Conservation (phyloP, 2,113 vertebrate species). For the Phylloscopus trochilus region DNA sequence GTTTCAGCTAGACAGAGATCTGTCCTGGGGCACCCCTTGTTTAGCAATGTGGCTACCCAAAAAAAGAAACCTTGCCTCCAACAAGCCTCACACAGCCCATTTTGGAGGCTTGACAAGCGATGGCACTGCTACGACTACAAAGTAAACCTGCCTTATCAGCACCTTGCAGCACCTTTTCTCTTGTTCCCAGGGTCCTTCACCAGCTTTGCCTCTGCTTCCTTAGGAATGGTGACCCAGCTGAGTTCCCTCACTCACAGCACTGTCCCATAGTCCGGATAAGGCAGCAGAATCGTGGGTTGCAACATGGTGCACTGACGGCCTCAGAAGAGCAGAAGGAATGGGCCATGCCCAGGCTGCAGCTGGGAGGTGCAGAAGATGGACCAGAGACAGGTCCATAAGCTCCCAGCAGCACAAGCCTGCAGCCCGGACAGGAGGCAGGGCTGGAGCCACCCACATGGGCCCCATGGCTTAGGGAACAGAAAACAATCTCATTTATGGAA, state of each 20-base stretch:
- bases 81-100: background rate
- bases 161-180: background rate
- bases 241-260: background rate
- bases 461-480: fast-evolving
- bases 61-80: background rate
- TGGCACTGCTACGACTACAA: background rate
- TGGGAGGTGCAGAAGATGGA: background rate
- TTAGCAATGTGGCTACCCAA: background rate
- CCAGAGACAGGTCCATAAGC: background rate
- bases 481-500: background rate
- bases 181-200: background rate
- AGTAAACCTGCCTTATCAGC: background rate
- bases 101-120: background rate
- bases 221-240: background rate
- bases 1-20: background rate
- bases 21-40: background rate
- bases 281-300: background rate
- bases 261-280: fast-evolving
- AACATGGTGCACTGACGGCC: fast-evolving
- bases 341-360: background rate
- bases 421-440: background rate
- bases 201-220: background rate
- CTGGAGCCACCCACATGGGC: fast-evolving
- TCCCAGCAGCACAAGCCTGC: background rate
- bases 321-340: background rate